Percentiles rank a stretch among this genome's conserved stretches.
These are phyloP conservation scores for Orbicella faveolata DNA, from an alignment of 64 coral and sea anemone genomes.

Conservation along the genomic window DNA sequence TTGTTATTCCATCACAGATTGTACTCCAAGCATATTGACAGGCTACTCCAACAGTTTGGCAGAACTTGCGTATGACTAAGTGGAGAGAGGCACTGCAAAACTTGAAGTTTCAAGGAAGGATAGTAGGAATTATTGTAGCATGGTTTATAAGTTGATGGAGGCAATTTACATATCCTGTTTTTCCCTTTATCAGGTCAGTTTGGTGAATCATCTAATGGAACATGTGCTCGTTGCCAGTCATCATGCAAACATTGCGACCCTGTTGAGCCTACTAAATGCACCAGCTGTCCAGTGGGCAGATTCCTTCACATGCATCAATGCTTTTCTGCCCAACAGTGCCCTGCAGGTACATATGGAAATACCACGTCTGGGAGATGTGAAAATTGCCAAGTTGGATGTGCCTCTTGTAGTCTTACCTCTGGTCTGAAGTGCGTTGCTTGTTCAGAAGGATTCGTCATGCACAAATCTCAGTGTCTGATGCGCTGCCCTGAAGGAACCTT, in stretches of 20 bases:
- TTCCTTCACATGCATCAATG: constrained; percentile 70
- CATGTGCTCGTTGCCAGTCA: constrained; percentile 68
- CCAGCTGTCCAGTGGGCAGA: constrained; percentile 47
- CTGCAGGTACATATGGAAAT: constrained; percentile 75
- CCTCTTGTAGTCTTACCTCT: constrained; percentile 31
- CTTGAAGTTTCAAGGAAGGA: too few species aligned
- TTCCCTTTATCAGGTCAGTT: constrained; percentile 7
- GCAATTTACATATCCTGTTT: background rate
- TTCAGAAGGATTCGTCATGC: constrained; percentile 57
- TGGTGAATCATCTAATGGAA: constrained; percentile 32
- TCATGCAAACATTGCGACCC: constrained; percentile 64
- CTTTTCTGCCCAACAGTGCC: constrained; percentile 56
- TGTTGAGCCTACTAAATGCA: constrained; percentile 68
- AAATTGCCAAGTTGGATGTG: constrained; percentile 66
- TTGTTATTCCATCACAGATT: background rate
- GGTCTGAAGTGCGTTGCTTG: constrained; percentile 52
- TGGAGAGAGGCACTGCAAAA: too few species aligned
- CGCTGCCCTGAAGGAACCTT: constrained; percentile 66
- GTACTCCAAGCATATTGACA: too few species aligned
- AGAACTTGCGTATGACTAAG: too few species aligned
- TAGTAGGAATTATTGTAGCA: too few species aligned
- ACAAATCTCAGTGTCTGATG: constrained; percentile 48
- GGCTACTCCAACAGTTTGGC: too few species aligned
- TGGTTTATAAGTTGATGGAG: too few species aligned
- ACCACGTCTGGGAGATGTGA: constrained; percentile 41